These are phyloP conservation scores for Lepidotrigona ventralis DNA, from an alignment of 1,140 invertebrate species.

Conservation along the genomic window DNA sequence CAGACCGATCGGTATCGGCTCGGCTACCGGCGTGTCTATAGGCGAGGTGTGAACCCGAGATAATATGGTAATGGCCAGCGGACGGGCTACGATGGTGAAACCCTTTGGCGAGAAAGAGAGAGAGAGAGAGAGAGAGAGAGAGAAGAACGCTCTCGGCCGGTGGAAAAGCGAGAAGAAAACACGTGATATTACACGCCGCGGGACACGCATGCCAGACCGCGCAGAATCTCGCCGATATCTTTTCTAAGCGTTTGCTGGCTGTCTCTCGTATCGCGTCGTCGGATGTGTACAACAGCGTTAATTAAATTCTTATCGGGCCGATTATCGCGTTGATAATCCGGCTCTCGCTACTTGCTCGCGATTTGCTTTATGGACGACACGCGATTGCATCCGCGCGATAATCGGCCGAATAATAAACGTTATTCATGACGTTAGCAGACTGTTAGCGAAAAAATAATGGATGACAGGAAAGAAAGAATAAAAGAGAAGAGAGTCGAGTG, in stretches of 20 bases:
- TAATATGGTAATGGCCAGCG: slow-evolving; percentile 61
- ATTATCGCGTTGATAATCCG: slow-evolving; percentile 61
- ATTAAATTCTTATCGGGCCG: slow-evolving; percentile 66
- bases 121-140: not conserved
- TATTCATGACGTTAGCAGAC: no score
- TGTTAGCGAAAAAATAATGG: no score
- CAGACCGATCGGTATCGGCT: slow-evolving; percentile 57
- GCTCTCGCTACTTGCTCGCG: not conserved
- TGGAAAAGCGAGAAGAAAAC: slow-evolving; percentile 35
- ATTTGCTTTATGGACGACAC: slow-evolving; percentile 30
- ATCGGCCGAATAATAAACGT: slow-evolving; percentile 7
- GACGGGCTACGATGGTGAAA: slow-evolving; percentile 45
- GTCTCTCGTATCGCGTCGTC: slow-evolving; percentile 22
- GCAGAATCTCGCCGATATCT: slow-evolving; percentile 52
- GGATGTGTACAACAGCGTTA: slow-evolving; percentile 61
- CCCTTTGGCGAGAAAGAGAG: not conserved
- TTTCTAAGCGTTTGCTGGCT: slow-evolving; percentile 46
- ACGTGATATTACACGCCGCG: slow-evolving; percentile 45
- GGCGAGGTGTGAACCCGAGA: slow-evolving; percentile 57
- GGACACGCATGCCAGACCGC: slow-evolving; percentile 37
- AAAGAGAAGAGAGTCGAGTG: not conserved
- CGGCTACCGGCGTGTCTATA: slow-evolving; percentile 53
- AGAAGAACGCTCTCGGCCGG: not conserved
- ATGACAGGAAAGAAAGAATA: no score
- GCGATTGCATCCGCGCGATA: slow-evolving; percentile 21